A percentile compares a stretch with the other conserved stretches of the same genome.
Conservation (phyloP, 2,113 vertebrate species). For the Glareola pratincola region DNA sequence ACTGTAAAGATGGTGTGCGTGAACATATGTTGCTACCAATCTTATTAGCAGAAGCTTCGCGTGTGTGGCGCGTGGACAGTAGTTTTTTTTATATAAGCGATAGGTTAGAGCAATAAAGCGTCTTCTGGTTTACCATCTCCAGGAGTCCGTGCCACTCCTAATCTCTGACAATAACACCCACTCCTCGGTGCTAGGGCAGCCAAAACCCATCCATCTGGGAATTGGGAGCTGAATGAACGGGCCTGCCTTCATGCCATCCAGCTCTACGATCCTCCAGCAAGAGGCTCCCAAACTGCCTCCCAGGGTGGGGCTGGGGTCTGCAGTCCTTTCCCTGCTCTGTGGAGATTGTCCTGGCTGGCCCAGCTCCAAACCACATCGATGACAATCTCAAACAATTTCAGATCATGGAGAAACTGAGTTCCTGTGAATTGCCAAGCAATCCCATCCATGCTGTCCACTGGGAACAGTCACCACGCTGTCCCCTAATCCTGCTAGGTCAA, state of each 20-base stretch:
- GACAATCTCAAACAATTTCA: background rate
- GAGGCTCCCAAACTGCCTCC: background rate
- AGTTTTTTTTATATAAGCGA: too few species aligned
- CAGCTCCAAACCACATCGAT: background rate
- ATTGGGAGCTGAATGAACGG: fast-evolving
- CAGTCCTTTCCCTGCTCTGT: background rate
- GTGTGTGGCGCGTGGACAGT: too few species aligned
- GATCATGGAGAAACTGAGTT: background rate
- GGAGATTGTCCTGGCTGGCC: background rate
- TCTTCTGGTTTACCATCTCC: too few species aligned
- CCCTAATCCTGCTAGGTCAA: background rate
- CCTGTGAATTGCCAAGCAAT: background rate
- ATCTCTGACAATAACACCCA: too few species aligned
- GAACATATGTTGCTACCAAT: too few species aligned
- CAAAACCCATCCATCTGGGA: background rate
- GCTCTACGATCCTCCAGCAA: background rate
- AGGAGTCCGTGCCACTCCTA: too few species aligned
- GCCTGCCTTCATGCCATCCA: background rate
- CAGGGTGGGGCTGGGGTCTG: background rate
- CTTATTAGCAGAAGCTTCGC: too few species aligned
- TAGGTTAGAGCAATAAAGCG: too few species aligned
- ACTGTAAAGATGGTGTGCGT: too few species aligned
- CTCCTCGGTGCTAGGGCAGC: background rate
- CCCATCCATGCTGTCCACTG: fast-evolving
- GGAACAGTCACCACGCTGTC: background rate